Percentiles rank a stretch among this genome's conserved stretches.
These are phyloP conservation scores for Tapirus terrestris DNA, from an alignment of 2,113 vertebrate genomes.

Conservation along the genomic window DNA sequence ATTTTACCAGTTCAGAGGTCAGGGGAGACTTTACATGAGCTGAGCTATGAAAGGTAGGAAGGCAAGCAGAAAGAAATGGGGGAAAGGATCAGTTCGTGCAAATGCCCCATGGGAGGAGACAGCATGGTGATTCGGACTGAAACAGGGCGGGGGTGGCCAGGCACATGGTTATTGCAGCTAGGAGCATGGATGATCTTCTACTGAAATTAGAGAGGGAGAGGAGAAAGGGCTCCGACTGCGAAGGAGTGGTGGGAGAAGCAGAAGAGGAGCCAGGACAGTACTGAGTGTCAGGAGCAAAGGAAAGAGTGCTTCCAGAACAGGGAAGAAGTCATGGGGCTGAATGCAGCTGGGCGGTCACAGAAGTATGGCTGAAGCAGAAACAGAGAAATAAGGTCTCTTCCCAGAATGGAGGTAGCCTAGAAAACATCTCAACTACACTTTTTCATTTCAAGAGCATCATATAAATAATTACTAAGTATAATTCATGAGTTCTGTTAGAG, in stretches of 20 bases:
- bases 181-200: not conserved
- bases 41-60: not conserved
- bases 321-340: not conserved
- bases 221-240: not conserved
- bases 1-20: not conserved
- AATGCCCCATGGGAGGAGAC: not conserved
- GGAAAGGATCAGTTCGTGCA: not conserved
- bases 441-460: not conserved
- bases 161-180: not conserved
- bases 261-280: not conserved
- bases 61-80: not conserved
- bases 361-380: not conserved
- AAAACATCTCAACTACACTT: not conserved
- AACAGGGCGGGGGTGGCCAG: too few species aligned
- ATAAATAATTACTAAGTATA: too few species aligned
- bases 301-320: not conserved
- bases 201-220: not conserved
- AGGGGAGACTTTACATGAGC: not conserved
- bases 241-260: too few species aligned
- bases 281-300: not conserved
- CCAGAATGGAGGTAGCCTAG: rapidly evolving
- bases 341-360: not conserved
- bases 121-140: not conserved
- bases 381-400: not conserved
- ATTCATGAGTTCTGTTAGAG: not conserved